Conservation (phyloP, 2,113 vertebrate species). For the Eurypyga helias region DNA sequence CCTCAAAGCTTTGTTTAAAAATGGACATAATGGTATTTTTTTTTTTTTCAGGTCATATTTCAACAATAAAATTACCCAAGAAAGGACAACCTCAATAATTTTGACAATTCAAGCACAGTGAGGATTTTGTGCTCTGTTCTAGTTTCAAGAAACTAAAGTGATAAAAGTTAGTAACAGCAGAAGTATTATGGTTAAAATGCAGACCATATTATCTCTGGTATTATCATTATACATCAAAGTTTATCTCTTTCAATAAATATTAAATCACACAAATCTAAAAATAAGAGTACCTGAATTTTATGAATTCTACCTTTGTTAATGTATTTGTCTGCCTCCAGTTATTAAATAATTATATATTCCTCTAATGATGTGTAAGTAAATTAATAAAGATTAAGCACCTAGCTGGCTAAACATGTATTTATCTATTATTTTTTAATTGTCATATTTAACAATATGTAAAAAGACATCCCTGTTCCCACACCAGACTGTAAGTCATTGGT, state of each 20-base stretch:
- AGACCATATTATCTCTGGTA: background rate
- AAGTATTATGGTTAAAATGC: background rate
- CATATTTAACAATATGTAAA: background rate
- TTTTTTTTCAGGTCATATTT: background rate
- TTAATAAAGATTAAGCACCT: background rate
- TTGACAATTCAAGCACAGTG: background rate
- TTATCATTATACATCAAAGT: background rate
- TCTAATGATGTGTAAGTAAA: background rate
- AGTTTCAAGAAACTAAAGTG: background rate
- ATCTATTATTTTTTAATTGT: background rate
- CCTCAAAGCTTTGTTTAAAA: background rate
- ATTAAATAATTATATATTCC: background rate
- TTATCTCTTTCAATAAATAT: background rate
- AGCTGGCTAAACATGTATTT: background rate
- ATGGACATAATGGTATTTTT: background rate
- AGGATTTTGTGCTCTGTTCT: background rate
- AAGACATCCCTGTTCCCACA: background rate
- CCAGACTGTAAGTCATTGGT: background rate
- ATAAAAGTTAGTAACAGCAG: background rate
- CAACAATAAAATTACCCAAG: background rate
- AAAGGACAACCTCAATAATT: background rate
- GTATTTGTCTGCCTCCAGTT: background rate
- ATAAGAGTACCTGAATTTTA: background rate
- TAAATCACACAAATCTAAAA: background rate
- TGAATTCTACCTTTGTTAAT: background rate